A percentile compares a stretch with the other conserved stretches of the same genome.
Evolutionary conservation across 2,113 vertebrate genomes (phyloP).

Genomic region (Furnarius figulus): DNA sequence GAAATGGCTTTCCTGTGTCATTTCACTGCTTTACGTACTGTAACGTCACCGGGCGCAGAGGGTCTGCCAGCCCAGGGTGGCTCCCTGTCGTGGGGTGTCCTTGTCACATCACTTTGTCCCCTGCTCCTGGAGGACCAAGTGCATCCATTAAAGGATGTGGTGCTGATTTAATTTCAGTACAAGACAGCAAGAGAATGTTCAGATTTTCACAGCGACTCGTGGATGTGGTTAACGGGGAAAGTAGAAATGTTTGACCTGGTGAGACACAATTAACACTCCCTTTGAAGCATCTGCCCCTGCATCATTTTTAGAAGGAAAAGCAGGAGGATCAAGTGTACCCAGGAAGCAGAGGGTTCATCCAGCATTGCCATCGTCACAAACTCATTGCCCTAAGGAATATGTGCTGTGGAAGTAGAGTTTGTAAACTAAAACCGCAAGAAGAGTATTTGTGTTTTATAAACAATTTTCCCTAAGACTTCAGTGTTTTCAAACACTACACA

Average conservation of each 20-base stretch:
- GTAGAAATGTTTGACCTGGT: background rate
- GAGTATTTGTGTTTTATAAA: background rate
- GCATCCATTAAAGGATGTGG: background rate
- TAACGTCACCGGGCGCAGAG: background rate
- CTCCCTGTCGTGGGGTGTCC: background rate
- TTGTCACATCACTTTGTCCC: background rate
- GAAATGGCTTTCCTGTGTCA: conserved; percentile 62
- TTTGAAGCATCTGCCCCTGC: background rate
- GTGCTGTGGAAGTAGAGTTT: background rate
- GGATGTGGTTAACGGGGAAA: background rate
- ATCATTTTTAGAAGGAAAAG: background rate
- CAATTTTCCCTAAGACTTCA: background rate
- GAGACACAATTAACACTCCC: background rate
- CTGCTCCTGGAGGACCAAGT: background rate
- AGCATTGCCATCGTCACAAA: background rate
- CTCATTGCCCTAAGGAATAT: background rate
- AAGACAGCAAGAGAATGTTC: background rate
- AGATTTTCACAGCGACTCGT: background rate
- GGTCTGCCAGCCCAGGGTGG: background rate
- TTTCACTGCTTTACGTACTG: conserved; percentile 43
- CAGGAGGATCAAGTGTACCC: background rate
- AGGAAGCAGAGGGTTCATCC: background rate
- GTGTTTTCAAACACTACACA: background rate
- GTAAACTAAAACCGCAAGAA: background rate
- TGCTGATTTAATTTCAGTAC: background rate